phyloP scores from a whole-genome alignment of 2,888 invertebrate species.

The Eretmocerus hayati region DNA sequence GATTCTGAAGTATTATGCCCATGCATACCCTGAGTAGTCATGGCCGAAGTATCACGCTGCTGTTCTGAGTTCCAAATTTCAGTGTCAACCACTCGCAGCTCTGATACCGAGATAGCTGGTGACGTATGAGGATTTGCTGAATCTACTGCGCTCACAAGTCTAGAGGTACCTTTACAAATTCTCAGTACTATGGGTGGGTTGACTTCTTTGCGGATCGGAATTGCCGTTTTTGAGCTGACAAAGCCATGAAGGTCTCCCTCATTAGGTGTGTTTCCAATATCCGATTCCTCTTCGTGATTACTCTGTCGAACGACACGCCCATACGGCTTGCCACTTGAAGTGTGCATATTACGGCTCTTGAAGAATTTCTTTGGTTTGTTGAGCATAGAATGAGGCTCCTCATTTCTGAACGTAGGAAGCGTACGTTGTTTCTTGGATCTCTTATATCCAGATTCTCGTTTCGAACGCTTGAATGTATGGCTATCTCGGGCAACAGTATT shows the following conservation, averaged over 20 bases:
- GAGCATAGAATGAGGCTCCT: constrained; percentile 53
- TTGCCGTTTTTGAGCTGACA: constrained; percentile 37
- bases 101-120: no score
- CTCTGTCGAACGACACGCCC: no score
- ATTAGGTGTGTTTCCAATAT: neutral
- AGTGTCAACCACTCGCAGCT: no score
- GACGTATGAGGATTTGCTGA: no score
- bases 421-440: no score
- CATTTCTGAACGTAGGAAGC: no score
- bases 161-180: constrained; percentile 70
- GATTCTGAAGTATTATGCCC: no score
- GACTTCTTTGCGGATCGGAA: constrained; percentile 34
- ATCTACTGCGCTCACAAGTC: constrained; percentile 47
- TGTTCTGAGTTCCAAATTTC: no score
- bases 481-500: constrained; percentile 37
- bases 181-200: constrained; percentile 79
- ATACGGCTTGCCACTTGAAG: neutral
- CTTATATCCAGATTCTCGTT: constrained; percentile 39
- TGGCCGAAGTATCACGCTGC: no score
- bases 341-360: constrained; percentile 80
- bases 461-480: constrained; percentile 38
- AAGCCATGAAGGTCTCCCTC: neutral
- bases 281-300: no score
- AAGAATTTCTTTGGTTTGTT: constrained; percentile 83
- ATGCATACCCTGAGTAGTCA: no score